Base-by-base conservation (phyloP, 1,140 invertebrate species). In the Physella acuta region DNA sequence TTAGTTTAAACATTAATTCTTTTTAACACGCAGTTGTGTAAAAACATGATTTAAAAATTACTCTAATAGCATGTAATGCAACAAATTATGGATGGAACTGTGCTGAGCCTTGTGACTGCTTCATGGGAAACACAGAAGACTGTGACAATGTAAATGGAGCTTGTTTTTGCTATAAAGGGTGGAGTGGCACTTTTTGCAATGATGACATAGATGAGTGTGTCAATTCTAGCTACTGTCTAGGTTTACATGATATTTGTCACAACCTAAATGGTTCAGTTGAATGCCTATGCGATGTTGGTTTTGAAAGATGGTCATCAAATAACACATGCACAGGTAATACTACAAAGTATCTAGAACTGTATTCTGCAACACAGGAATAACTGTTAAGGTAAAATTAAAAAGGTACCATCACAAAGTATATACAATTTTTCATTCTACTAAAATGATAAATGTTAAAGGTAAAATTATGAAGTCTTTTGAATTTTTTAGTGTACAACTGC, bases 121-220 rank as follows among this genome's bases (percentile, higher is more conserved):
- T 58, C 52, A 24, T 17, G 8, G 31, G 24, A 34, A 28, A 52
- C 26, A n/a, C 44, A 5, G 14, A 3, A 14, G 8, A 0, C 49
- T 72, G 71, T 39, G 36, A 61, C 33, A 17, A 24, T 5, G 58
- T 39, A 30, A 61, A 34, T 17, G 71, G 71, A 0, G 26, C 53
- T 14, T 72, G 71, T 56, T 17, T 56, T 51, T 72, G 71, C 39
- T 26, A 5, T 26, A 16, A 17, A 4, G 71, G 71, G 5, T 72
- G 71, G 71, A 58, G 17, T 2, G 71, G 71, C 0, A 53, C 20
- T 14, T 34, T 14, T 4, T 72, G 71, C 44, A 31, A 64, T 17
- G 20, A 44, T 1, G 71, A 73, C 61, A 33, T 64, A 24, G 55
- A 73, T 53, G 71, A 73, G 52, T 73, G 71, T 53, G 26, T 28